Evolutionary conservation across 2,797 vertebrate species (phyloP).

Genomic region (Acropternis orthonyx): DNA sequence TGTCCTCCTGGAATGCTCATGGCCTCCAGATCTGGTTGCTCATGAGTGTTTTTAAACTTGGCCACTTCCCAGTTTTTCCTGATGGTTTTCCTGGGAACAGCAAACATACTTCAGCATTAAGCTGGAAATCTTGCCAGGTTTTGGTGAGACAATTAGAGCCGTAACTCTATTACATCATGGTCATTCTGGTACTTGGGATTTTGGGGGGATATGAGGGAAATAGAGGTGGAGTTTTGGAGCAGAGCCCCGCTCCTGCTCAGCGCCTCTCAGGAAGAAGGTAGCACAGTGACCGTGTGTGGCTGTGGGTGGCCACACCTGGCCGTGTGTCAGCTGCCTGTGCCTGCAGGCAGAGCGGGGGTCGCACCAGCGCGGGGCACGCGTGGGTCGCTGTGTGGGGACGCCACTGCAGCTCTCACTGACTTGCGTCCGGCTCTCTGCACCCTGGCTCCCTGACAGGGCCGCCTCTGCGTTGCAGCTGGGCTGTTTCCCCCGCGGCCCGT

Average conservation of each 20-base stretch:
- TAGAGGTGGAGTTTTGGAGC: not conserved
- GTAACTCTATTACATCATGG: not conserved
- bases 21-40: not conserved
- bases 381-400: no score
- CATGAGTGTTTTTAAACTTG: accelerated
- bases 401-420: not conserved
- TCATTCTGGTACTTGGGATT: not conserved
- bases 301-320: no score
- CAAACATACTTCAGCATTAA: accelerated
- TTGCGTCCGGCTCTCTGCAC: accelerated
- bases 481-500: not conserved
- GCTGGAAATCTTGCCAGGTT: not conserved
- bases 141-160: not conserved
- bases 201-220: not conserved
- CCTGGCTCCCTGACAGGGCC: no score
- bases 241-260: not conserved
- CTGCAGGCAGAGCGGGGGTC: not conserved
- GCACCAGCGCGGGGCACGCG: accelerated
- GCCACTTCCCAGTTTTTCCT: not conserved
- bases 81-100: not conserved
- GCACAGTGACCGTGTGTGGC: no score
- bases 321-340: not conserved
- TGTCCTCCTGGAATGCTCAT: not conserved
- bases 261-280: not conserved
- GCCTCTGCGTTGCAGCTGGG: not conserved